These are phyloP conservation scores for Stylophora pistillata DNA, from an alignment of 64 coral and sea anemone species.

Conservation along the genomic window DNA sequence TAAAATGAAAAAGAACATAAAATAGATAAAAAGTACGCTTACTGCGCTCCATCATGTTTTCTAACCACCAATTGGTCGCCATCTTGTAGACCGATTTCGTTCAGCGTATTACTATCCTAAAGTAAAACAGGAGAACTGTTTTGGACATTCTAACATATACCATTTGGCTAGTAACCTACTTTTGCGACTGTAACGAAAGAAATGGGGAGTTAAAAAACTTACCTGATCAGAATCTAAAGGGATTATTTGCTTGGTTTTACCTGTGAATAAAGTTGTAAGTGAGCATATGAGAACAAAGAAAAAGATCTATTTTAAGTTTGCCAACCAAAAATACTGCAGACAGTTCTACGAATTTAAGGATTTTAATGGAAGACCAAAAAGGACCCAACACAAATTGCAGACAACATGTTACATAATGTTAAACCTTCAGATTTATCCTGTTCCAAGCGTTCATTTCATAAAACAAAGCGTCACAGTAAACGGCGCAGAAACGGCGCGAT, in stretches of 20 bases:
- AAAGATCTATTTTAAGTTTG: neutral
- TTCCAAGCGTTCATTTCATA: no score
- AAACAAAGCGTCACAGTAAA: no score
- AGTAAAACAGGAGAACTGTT: neutral
- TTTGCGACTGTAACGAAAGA: neutral
- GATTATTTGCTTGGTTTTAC: neutral
- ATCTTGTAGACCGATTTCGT: conserved; percentile 42
- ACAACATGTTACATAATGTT: no score
- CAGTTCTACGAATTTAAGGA: no score
- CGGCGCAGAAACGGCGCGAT: no score
- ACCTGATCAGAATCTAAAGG: neutral
- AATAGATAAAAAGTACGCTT: neutral
- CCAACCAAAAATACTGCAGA: neutral
- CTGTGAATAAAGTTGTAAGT: conserved; percentile 12
- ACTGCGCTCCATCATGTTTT: conserved; percentile 21
- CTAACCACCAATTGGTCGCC: conserved; percentile 31
- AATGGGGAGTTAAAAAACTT: neutral
- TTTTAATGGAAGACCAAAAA: no score
- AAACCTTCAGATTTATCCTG: no score
- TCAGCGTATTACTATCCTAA: conserved; percentile 47
- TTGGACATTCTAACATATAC: neutral
- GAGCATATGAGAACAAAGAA: neutral
- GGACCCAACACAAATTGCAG: no score
- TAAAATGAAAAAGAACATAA: neutral
- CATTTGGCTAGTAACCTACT: neutral